Conservation (phyloP, 2,888 invertebrate species). For the Eilema griseolum region DNA sequence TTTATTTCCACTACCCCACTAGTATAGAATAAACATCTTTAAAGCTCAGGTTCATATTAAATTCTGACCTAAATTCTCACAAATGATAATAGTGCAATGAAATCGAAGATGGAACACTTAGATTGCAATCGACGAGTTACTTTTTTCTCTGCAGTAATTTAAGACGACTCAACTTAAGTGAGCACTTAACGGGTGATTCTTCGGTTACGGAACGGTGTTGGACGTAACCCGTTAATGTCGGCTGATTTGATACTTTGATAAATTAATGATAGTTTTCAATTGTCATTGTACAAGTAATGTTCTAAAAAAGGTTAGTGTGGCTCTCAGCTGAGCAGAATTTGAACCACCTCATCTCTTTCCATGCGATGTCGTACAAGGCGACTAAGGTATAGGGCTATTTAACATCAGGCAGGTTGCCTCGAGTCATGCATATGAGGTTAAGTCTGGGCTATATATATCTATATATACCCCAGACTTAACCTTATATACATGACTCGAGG, state of each 20-base stretch:
- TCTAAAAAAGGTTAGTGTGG: too few species aligned
- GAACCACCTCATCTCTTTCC: too few species aligned
- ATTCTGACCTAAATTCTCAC: not conserved
- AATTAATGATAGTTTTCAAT: not conserved
- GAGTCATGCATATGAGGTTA: too few species aligned
- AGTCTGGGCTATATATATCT: too few species aligned
- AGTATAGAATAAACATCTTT: too few species aligned
- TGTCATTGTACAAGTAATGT: not conserved
- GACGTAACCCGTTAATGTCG: constrained; percentile 35
- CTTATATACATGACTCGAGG: too few species aligned
- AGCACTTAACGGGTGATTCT: constrained; percentile 74
- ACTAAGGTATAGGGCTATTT: too few species aligned
- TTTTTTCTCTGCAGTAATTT: constrained; percentile 67
- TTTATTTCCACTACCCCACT: too few species aligned
- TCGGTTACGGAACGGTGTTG: constrained; percentile 59
- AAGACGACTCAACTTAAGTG: constrained; percentile 73
- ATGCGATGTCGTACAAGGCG: too few species aligned
- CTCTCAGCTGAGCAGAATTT: too few species aligned
- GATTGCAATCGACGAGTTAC: constrained; percentile 53
- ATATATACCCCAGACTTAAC: too few species aligned
- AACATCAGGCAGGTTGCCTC: too few species aligned
- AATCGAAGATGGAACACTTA: constrained; percentile 48
- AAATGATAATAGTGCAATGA: constrained; percentile 46
- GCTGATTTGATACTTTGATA: constrained; percentile 32
- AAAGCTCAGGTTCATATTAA: not conserved